Percentiles rank a stretch among this genome's conserved stretches.
Evolutionary conservation across 2,888 invertebrate species (phyloP).

Genomic region (Epsilonema sp.): DNA sequence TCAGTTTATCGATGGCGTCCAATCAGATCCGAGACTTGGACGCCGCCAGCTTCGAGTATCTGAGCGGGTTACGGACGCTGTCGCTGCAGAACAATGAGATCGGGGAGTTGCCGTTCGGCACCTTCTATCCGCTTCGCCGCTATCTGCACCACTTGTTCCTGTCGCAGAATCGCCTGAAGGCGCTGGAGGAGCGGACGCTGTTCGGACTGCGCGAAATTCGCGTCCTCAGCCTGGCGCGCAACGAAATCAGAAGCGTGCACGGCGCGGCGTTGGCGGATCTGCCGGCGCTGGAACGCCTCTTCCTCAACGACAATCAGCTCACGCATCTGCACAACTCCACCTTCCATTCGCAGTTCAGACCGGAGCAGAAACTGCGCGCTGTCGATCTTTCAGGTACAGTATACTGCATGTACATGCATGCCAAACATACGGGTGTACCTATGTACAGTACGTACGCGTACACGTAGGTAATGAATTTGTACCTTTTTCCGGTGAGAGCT

Average conservation of each 20-base stretch:
- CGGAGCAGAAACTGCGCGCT: slow-evolving; percentile 14
- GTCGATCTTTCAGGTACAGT: slow-evolving; percentile 21
- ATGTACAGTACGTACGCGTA: too few species aligned
- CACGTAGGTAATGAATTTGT: too few species aligned
- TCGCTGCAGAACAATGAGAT: slow-evolving; percentile 30
- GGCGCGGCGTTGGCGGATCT: slow-evolving; percentile 1
- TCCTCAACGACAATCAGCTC: slow-evolving; percentile 20
- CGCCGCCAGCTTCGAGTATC: slow-evolving; percentile 11
- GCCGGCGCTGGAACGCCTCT: slow-evolving; percentile 12
- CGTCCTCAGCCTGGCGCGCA: slow-evolving; percentile 14
- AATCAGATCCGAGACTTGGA: slow-evolving; percentile 14
- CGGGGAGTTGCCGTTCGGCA: slow-evolving; percentile 24
- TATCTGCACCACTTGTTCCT: slow-evolving; percentile 33
- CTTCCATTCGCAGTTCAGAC: slow-evolving; percentile 18
- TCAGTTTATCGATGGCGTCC: slow-evolving; percentile 18
- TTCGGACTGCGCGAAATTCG: neutral
- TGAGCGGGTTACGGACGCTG: slow-evolving; percentile 19
- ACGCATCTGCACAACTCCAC: slow-evolving; percentile 17
- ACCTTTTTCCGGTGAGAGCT: too few species aligned
- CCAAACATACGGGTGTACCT: too few species aligned
- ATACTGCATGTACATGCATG: too few species aligned
- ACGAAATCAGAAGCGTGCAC: slow-evolving; percentile 9
- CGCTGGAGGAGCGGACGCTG: slow-evolving; percentile 4
- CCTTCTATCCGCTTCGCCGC: slow-evolving; percentile 26
- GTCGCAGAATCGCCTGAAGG: slow-evolving; percentile 28